Conservation (phyloP, 2,797 vertebrate genomes). For the Onychomys torridus region DNA sequence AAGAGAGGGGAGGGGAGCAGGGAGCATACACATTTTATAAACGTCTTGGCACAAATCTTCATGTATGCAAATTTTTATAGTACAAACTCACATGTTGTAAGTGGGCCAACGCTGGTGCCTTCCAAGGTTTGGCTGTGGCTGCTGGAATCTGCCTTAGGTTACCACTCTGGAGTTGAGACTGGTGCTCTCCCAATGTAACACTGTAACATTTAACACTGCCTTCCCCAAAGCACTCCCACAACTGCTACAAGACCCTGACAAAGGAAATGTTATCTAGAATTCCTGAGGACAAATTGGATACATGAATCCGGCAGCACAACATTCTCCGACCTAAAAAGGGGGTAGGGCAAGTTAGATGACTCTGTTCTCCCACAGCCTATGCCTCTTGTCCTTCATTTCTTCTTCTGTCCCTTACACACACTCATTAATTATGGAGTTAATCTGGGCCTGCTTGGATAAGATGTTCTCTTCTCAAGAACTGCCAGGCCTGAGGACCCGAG, state of each 20-base stretch:
- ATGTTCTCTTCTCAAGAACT: not conserved
- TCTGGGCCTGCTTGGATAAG: not conserved
- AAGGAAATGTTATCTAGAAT: conserved; percentile 8
- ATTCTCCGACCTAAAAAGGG: not conserved
- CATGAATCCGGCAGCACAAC: not conserved
- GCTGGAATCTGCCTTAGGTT: not conserved
- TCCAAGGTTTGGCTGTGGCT: not conserved
- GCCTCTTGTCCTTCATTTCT: not conserved
- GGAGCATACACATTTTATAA: not conserved
- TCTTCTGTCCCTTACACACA: not conserved
- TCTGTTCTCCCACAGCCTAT: not conserved
- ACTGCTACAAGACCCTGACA: not conserved
- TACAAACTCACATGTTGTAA: not conserved
- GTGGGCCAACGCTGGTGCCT: not conserved
- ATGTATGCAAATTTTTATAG: not conserved
- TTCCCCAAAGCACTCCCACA: not conserved
- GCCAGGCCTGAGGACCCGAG: not conserved
- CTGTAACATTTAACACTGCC: not conserved
- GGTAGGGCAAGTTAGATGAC: not conserved
- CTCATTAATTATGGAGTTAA: not conserved
- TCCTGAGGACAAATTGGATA: not conserved
- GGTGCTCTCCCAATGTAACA: not conserved
- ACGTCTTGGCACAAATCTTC: not conserved
- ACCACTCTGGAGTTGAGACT: not conserved
- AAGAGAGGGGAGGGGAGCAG: not conserved